phyloP scores from a whole-genome alignment of 2,113 vertebrate species.

The Tichodroma muraria region DNA sequence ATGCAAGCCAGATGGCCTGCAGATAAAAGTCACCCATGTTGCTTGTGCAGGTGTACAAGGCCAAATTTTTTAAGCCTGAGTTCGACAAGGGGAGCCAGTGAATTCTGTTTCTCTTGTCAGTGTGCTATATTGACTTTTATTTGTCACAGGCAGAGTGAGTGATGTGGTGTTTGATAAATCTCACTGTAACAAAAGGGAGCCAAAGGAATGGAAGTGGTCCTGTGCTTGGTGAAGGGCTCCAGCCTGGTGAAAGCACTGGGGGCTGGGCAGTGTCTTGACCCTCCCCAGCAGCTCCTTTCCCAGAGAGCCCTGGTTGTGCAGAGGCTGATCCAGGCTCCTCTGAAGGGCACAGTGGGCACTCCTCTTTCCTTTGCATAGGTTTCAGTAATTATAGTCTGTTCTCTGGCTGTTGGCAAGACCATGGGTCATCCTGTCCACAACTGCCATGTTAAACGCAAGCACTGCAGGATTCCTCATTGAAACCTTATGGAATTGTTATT shows the following conservation, averaged over 20 bases:
- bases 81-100: neutral
- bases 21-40: neutral
- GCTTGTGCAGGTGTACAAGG: neutral
- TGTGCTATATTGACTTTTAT: neutral
- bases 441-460: neutral
- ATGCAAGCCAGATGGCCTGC: neutral
- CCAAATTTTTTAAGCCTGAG: neutral
- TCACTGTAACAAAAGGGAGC: neutral
- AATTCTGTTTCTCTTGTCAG: neutral
- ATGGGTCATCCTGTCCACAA: neutral
- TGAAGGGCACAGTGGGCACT: too few relatives aligned
- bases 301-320: rapidly evolving
- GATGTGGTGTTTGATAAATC: neutral
- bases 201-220: neutral
- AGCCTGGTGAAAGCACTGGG: neutral
- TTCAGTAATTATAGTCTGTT: neutral
- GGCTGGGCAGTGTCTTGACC: rapidly evolving
- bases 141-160: neutral
- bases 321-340: neutral
- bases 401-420: neutral
- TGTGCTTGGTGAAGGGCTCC: neutral
- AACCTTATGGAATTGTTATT: neutral
- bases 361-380: neutral
- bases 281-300: neutral
- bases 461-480: neutral